phyloP scores from a whole-genome alignment of 2,113 vertebrate genomes.

The Myiopsitta monachus region DNA sequence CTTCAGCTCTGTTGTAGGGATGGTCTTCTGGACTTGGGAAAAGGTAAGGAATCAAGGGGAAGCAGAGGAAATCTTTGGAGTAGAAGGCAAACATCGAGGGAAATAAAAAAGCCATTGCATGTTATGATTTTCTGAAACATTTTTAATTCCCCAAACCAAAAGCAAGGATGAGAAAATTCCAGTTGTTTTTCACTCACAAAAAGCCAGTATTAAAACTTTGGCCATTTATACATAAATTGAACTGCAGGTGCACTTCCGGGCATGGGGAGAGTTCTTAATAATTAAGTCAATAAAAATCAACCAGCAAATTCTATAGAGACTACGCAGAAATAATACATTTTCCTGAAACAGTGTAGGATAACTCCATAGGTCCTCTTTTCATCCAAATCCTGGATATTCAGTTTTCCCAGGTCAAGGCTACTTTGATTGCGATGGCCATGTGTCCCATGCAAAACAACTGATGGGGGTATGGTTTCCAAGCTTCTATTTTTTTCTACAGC shows the following conservation, averaged over 20 bases:
- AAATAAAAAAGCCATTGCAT: constrained; percentile 19
- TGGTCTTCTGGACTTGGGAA: background rate
- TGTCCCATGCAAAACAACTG: background rate
- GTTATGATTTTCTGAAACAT: constrained; percentile 16
- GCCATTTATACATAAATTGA: background rate
- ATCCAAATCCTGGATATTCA: background rate
- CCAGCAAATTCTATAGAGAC: constrained; percentile 18
- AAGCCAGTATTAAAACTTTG: constrained; percentile 10
- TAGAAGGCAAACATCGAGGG: background rate
- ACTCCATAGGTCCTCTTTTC: background rate
- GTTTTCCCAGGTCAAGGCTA: background rate
- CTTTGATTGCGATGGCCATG: background rate
- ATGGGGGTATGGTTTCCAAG: background rate
- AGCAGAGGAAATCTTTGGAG: background rate
- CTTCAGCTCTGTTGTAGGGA: background rate
- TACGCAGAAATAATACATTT: background rate
- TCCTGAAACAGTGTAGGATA: constrained; percentile 1
- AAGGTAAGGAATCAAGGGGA: background rate
- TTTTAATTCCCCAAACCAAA: background rate
- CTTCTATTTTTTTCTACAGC: background rate
- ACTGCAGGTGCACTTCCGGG: constrained; percentile 39
- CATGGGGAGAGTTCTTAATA: background rate
- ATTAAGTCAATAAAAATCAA: constrained; percentile 35
- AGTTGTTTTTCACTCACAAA: background rate
- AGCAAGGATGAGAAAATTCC: constrained; percentile 22